Percentiles rank a stretch among this genome's conserved stretches.
Evolutionary conservation across 2,113 vertebrate species (phyloP).

Genomic region (Paradisaea rubra): DNA sequence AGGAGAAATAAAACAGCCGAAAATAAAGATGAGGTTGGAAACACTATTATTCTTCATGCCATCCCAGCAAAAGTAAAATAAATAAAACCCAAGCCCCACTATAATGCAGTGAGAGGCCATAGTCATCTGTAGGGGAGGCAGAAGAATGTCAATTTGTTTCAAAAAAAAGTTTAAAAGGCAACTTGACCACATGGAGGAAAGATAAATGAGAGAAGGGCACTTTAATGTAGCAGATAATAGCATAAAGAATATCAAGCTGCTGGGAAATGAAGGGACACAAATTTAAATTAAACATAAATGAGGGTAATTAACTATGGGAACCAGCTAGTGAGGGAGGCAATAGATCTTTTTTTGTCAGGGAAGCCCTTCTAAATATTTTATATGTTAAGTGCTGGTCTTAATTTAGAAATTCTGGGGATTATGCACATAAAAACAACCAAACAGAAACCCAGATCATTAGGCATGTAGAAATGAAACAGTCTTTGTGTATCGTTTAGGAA

Average conservation of each 20-base stretch:
- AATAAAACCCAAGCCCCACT: background rate
- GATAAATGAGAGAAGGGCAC: background rate
- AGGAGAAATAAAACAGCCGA: background rate
- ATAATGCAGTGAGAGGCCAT: background rate
- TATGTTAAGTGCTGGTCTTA: background rate
- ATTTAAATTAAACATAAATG: conserved; percentile 5
- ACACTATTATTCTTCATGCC: background rate
- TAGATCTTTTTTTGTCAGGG: background rate
- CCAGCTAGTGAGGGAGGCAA: background rate
- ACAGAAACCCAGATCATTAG: background rate
- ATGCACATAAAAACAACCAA: background rate
- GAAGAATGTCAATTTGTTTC: background rate
- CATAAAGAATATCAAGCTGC: background rate
- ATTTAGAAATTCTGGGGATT: background rate
- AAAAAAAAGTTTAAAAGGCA: background rate
- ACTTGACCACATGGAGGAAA: background rate
- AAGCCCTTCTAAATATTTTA: conserved; percentile 16
- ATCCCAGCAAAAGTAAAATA: background rate
- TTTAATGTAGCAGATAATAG: background rate
- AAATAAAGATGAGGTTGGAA: background rate
- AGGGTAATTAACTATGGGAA: background rate
- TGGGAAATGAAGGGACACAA: background rate
- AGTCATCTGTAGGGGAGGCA: background rate
- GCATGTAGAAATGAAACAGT: background rate
- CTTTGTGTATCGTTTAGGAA: background rate